Conservation (phyloP, 1,140 invertebrate genomes). For the Scaptomyza hsui region DNA sequence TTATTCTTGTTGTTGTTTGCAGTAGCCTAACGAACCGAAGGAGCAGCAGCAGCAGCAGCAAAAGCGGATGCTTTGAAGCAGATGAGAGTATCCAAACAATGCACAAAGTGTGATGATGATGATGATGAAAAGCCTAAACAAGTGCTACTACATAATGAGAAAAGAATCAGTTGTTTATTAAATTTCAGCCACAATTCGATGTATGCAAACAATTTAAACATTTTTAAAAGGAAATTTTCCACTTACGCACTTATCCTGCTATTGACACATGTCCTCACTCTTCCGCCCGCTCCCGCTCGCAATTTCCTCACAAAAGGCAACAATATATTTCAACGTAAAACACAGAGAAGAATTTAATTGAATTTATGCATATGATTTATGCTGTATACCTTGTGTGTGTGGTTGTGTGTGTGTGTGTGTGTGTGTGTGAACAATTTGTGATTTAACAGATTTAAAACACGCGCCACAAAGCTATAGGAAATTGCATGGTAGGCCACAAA, state of each 20-base stretch:
- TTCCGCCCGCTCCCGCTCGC: neutral
- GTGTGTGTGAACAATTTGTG: conserved; percentile 16
- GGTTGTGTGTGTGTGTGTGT: conserved; percentile 1
- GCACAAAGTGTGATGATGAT: too few relatives aligned
- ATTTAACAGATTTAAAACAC: conserved; percentile 27
- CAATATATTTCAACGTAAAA: neutral
- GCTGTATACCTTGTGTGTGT: neutral
- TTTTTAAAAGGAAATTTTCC: neutral
- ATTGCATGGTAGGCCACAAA: conserved; percentile 10
- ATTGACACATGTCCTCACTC: neutral
- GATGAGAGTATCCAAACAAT: neutral
- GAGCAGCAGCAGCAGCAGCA: conserved; percentile 1
- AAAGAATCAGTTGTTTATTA: neutral
- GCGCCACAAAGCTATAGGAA: conserved; percentile 10
- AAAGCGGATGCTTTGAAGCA: neutral
- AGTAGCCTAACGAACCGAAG: conserved; percentile 37
- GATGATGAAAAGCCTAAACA: neutral
- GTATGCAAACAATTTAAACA: neutral
- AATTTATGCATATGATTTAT: conserved; percentile 46
- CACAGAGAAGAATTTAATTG: conserved; percentile 32
- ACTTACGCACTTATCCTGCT: neutral
- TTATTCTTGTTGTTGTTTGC: neutral
- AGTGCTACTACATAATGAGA: neutral
- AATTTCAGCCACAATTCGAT: neutral
- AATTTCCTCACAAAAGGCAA: conserved; percentile 16